These are phyloP conservation scores for Cyrtorhinus lividipennis DNA, from an alignment of 1,140 invertebrate genomes.

Conservation along the genomic window DNA sequence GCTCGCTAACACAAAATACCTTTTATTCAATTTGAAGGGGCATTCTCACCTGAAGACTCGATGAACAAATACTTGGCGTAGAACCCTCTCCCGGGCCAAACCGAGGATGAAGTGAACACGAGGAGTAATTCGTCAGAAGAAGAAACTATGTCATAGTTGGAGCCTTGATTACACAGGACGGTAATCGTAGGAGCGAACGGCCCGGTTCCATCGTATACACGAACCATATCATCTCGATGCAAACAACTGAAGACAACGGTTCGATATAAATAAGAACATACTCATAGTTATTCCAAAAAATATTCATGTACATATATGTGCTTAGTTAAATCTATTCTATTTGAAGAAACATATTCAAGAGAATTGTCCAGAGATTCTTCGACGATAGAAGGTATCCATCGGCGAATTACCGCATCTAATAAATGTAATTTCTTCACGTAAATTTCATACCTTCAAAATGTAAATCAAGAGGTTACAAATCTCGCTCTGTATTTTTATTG, in stretches of 20 bases:
- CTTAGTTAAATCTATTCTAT: not conserved
- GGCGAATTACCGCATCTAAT: no score
- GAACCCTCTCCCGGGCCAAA: slow-evolving; percentile 69
- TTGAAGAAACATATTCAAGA: no score
- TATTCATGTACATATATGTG: slow-evolving; percentile 4
- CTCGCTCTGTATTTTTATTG: no score
- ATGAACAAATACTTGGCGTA: slow-evolving; percentile 48
- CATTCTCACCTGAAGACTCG: not conserved
- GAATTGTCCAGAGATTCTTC: no score
- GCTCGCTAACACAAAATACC: no score
- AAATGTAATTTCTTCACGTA: no score
- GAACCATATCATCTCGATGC: slow-evolving; percentile 63
- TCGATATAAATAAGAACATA: slow-evolving; percentile 13
- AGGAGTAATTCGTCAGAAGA: slow-evolving; percentile 62
- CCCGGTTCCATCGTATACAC: slow-evolving; percentile 58
- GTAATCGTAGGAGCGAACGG: slow-evolving; percentile 51
- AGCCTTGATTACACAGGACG: slow-evolving; percentile 61
- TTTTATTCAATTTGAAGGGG: no score
- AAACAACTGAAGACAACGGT: slow-evolving; percentile 55
- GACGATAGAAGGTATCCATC: no score
- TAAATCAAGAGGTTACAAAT: no score
- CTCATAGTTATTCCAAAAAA: not conserved
- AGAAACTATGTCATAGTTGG: slow-evolving; percentile 61
- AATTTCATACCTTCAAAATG: no score
- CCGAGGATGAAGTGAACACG: slow-evolving; percentile 67